Evolutionary conservation across 1,140 invertebrate genomes (phyloP).

Genomic region (Megalopta genalis): DNA sequence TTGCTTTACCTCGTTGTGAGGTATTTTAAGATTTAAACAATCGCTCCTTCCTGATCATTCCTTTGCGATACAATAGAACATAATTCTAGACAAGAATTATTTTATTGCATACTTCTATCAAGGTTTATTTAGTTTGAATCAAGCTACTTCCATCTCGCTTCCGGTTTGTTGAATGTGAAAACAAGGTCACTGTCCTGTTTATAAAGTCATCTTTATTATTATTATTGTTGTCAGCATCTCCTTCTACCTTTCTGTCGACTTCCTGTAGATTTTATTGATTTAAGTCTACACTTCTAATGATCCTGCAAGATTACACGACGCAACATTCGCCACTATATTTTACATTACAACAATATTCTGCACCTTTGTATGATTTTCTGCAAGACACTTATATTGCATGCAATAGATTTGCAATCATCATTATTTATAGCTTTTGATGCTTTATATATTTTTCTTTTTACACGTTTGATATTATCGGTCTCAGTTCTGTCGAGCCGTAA

Average conservation of each 20-base stretch:
- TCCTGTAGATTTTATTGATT: constrained; percentile 55
- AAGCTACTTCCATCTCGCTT: constrained; percentile 76
- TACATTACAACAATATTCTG: constrained; percentile 41
- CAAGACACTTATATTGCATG: constrained; percentile 65
- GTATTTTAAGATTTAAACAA: constrained; percentile 66
- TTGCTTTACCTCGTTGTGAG: constrained; percentile 67
- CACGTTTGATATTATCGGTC: constrained; percentile 9
- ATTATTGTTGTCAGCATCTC: constrained; percentile 41
- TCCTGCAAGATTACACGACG: constrained; percentile 32
- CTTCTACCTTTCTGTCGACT: constrained; percentile 38
- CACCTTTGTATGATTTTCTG: constrained; percentile 54
- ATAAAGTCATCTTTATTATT: constrained; percentile 49
- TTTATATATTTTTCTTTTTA: constrained; percentile 5
- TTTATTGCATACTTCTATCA: constrained; percentile 60
- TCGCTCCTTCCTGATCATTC: constrained; percentile 56
- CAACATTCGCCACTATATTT: constrained; percentile 30
- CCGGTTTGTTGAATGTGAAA: constrained; percentile 77
- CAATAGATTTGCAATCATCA: constrained; percentile 41
- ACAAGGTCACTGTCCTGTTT: constrained; percentile 69
- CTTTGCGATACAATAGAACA: constrained; percentile 45
- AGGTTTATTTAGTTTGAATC: constrained; percentile 67
- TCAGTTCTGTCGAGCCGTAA: background rate
- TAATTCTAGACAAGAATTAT: constrained; percentile 51
- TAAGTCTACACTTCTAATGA: constrained; percentile 38
- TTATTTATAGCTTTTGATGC: constrained; percentile 61